Conservation (phyloP, 2,888 invertebrate species). For the Tromatobia lineatoria region DNA sequence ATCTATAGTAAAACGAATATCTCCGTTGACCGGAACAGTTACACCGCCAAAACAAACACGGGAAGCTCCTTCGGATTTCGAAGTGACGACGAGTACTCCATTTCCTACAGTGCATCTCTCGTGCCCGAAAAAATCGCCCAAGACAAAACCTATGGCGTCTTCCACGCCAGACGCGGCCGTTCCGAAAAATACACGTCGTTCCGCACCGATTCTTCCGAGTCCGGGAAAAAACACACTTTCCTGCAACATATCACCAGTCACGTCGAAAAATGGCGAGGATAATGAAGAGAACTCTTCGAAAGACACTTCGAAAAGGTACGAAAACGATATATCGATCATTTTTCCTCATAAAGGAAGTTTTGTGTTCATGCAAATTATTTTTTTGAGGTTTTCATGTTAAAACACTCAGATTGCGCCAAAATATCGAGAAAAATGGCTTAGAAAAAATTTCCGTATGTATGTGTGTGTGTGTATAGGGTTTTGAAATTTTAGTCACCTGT, state of each 20-base stretch:
- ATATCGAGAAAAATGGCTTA: too few relatives aligned
- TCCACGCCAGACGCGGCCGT: slow-evolving; percentile 79
- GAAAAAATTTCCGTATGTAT: too few relatives aligned
- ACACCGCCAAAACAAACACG: slow-evolving; percentile 74
- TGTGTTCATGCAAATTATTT: too few relatives aligned
- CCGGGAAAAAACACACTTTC: slow-evolving; percentile 64
- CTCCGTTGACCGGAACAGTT: slow-evolving; percentile 47
- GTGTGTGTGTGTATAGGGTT: too few relatives aligned
- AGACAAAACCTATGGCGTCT: slow-evolving; percentile 79
- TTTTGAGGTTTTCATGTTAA: too few relatives aligned
- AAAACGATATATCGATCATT: background rate
- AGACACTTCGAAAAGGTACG: slow-evolving; percentile 71
- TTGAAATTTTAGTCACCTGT: too few relatives aligned
- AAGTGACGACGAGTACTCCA: slow-evolving; percentile 79
- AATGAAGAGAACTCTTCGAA: slow-evolving; percentile 34
- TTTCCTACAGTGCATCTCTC: slow-evolving; percentile 68
- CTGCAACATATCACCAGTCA: slow-evolving; percentile 78
- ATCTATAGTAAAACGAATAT: slow-evolving; percentile 65
- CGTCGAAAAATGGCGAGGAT: slow-evolving; percentile 66
- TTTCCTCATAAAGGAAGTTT: too few relatives aligned
- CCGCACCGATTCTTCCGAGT: slow-evolving; percentile 59
- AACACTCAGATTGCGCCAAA: too few relatives aligned
- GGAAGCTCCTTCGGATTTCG: slow-evolving; percentile 47
- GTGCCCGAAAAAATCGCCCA: slow-evolving; percentile 70
- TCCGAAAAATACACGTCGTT: slow-evolving; percentile 50